Conservation (phyloP, 2,797 vertebrate genomes). For the Menidia menidia region DNA sequence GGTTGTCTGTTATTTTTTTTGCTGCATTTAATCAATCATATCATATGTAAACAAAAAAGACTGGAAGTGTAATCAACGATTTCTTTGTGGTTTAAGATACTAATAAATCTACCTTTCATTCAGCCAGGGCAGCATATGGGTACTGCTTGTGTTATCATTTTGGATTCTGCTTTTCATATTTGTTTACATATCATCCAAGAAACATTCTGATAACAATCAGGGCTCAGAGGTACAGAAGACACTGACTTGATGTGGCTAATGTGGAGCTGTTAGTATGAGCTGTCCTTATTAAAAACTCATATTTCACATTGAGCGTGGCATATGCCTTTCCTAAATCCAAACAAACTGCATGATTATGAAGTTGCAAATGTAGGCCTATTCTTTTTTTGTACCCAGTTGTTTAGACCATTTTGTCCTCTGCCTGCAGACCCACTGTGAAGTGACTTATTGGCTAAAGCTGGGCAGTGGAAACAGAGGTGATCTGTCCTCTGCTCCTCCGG, state of each 20-base stretch:
- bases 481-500: conserved; percentile 6
- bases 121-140: too few species aligned
- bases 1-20: not conserved
- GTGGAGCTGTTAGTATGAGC: conserved; percentile 9
- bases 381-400: not conserved
- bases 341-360: conserved; percentile 4
- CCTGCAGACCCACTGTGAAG: conserved; percentile 6
- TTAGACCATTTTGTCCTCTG: conserved; percentile 9
- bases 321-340: conserved; percentile 27
- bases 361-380: not conserved
- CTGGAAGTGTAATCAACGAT: too few species aligned
- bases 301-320: conserved; percentile 28
- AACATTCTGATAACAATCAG: too few species aligned
- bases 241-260: conserved; percentile 11
- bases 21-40: not conserved
- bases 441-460: conserved; percentile 6
- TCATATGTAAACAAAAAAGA: too few species aligned
- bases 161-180: too few species aligned
- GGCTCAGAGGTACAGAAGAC: not conserved
- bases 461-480: not conserved
- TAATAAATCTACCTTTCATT: too few species aligned
- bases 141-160: too few species aligned
- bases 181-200: too few species aligned
- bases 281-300: conserved; percentile 16
- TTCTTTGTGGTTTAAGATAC: too few species aligned